Evolutionary conservation across 2,113 vertebrate species (phyloP).

Genomic region (Litocranius walleri): DNA sequence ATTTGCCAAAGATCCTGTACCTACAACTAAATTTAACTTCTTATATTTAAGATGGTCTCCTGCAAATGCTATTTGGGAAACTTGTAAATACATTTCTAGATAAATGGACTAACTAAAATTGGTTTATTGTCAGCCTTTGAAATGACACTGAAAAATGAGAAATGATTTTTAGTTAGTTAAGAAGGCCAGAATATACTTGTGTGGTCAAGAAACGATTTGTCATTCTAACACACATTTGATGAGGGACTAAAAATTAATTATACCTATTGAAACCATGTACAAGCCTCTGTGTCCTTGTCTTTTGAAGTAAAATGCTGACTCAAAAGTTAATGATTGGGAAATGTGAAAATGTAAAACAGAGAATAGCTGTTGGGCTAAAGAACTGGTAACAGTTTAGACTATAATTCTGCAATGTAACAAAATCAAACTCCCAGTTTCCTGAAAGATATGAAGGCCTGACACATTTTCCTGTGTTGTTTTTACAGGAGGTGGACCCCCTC

Average conservation of each 20-base stretch:
- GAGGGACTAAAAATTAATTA: not conserved
- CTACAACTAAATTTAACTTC: not conserved
- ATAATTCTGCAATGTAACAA: not conserved
- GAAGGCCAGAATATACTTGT: not conserved
- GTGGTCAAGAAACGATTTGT: not conserved
- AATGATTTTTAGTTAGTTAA: not conserved
- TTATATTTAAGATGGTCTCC: not conserved
- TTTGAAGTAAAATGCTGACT: not conserved
- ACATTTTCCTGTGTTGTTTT: not conserved
- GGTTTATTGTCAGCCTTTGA: not conserved
- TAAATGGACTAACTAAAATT: not conserved
- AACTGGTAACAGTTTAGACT: not conserved
- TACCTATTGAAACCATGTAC: not conserved
- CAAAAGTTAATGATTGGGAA: not conserved
- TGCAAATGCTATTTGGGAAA: not conserved
- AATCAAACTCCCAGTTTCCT: not conserved
- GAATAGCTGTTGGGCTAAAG: not conserved
- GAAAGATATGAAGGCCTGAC: not conserved
- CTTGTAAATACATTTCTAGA: not conserved
- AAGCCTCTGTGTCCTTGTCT: not conserved
- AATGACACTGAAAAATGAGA: not conserved
- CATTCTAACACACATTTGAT: not conserved
- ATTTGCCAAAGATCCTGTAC: not conserved
- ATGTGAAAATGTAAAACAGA: not conserved
- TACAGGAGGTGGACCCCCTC: fast-evolving